Evolutionary conservation across 2,113 vertebrate genomes (phyloP), one percentile per base, ranked within the genome.

Genomic region (Hippolais icterina): DNA sequence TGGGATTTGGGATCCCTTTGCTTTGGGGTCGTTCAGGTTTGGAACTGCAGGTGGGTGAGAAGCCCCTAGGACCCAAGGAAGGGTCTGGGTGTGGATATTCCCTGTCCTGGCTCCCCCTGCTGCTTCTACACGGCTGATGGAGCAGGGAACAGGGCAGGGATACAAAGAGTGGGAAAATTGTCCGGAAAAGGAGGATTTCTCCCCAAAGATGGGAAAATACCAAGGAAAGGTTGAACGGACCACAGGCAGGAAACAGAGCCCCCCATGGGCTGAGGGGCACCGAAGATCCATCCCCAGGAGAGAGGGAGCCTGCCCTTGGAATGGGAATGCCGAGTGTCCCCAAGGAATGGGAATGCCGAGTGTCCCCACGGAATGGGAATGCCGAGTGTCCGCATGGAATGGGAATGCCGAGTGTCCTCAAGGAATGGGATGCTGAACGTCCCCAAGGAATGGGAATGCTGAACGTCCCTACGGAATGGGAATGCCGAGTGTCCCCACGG

Each of bases 321-420:
- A 33, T 12, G 53, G 50, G n/a, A 50, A 18, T 11, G 10, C 16
- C 5, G 33, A 13, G 12, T 14, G 33, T 20, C 22, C 31, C 29
- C 21, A 8, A 15, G 28, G 39, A 20, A 20, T 64, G 28, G 42
- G 41, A 56, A 29, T 17, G 3, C 14, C 0, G 1, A 42, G 21
- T 1, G 3, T 68, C 53, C 53, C 15, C 3, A 0, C 3, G 54
- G 39, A 15, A 33, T 11, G 49, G 53, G 41, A 57, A 31, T 14
- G 5, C 15, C 0, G 2, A 39, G 28, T 1, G 3, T 63, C 69
- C 63, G 57, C 25, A 15, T 1, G 12, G 46, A 8, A 4, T 10
- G 60, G 27, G 14, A 52, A 20, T 12, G 11, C 53, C 2, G 18
- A 11, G 11, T 31, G 53, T 31, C 53, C 18, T 59, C 28, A 31